Evolutionary conservation across 2,888 invertebrate species (phyloP).

Genomic region (Pheosia gnoma): DNA sequence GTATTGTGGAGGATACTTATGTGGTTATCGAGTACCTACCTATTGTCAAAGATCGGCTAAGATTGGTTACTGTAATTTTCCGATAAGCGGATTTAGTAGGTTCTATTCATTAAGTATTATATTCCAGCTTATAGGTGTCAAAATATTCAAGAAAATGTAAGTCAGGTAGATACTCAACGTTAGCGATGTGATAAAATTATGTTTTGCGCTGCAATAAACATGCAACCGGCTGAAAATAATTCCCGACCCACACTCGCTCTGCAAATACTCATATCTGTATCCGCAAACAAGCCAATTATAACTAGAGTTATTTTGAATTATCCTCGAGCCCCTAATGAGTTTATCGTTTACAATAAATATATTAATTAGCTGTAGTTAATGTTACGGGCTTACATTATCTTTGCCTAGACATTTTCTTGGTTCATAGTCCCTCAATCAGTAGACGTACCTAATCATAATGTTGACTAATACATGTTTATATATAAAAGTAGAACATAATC

Average conservation of each 20-base stretch:
- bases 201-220: background rate
- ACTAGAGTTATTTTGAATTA: background rate
- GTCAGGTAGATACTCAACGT: background rate
- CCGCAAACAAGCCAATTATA: constrained; percentile 2
- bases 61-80: too few relatives aligned
- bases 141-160: too few relatives aligned
- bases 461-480: background rate
- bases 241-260: background rate
- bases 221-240: background rate
- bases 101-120: too few relatives aligned
- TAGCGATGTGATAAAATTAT: background rate
- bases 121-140: too few relatives aligned
- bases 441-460: background rate
- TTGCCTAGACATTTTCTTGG: background rate
- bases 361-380: constrained; percentile 1
- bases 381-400: background rate
- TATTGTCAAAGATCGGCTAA: too few relatives aligned
- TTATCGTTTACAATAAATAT: background rate
- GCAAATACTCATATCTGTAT: background rate
- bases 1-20: too few relatives aligned
- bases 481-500: background rate
- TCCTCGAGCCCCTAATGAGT: background rate
- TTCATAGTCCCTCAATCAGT: background rate
- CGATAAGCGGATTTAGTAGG: too few relatives aligned
- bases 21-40: too few relatives aligned